phyloP scores from a whole-genome alignment of 2,113 vertebrate species.

The Phylloscopus whistleri region DNA sequence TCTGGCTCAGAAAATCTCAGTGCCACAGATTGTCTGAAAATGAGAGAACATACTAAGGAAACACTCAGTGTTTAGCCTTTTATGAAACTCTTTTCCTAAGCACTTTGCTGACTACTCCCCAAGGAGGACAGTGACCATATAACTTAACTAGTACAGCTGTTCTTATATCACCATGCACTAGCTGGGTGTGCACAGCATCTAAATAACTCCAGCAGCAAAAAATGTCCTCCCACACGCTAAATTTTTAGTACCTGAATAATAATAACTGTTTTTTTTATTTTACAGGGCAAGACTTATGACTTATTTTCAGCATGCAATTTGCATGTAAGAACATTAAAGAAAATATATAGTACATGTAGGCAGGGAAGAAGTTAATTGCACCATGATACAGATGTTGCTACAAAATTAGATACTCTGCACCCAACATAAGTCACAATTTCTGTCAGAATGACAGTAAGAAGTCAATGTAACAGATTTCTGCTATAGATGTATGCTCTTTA shows the following conservation, averaged over 20 bases:
- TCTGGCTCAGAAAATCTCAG: conserved; percentile 32
- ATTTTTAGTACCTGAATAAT: not conserved
- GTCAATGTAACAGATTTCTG: not conserved
- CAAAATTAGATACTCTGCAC: conserved; percentile 8
- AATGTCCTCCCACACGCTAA: not conserved
- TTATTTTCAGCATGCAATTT: conserved; percentile 5
- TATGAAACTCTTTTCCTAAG: conserved; percentile 5
- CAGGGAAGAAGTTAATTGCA: not conserved
- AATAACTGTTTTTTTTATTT: not conserved
- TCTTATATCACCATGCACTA: not conserved
- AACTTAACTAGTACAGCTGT: not conserved
- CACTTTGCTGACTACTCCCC: not conserved
- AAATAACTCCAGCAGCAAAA: not conserved
- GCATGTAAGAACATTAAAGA: not conserved
- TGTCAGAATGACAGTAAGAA: not conserved
- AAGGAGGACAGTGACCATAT: not conserved
- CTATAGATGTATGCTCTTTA: not conserved
- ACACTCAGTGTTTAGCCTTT: not conserved
- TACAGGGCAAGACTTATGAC: not conserved
- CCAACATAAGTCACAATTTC: conserved; percentile 4
- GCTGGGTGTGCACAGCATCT: not conserved
- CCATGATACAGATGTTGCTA: not conserved
- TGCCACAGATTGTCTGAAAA: conserved; percentile 24
- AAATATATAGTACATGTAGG: not conserved
- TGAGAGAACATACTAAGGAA: not conserved